Evolutionary conservation across 1,140 invertebrate genomes (phyloP), one percentile per base, ranked within the genome.

Genomic region (Ridgeia piscesae): DNA sequence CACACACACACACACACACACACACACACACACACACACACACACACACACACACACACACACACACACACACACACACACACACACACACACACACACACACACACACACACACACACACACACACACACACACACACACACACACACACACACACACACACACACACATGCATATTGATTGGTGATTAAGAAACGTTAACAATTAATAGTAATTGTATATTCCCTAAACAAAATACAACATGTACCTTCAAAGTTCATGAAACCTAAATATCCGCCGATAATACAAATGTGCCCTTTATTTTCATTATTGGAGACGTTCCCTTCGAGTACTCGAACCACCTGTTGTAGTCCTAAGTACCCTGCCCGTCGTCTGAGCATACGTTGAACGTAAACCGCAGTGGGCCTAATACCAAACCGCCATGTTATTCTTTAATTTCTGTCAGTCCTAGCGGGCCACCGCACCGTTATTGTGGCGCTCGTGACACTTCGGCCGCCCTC

Each of bases 1-100:
- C 89, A 90, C 89, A 90, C 89, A 42, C 89, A 90, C 89, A 90
- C 89, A 42, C 89, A 90, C 89, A 90, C 89, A 90, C 34, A 90
- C 89, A 90, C 89, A 42, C 1, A 90, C 89, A 42, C 89, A 90
- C 89, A 90, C 89, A 8, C 89, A 42, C 35, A 6, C 89, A 90
- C 89, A 8, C 89, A 90, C 89, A 6, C 89, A 90, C 89, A 90
- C 31, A 8, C 34, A 90, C 89, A 8, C 89, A 90, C 34, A 42
- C 89, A 90, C 34, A 90, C 89, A 90, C 34, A 90, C 34, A 35
- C 89, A 90, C 89, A 90, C 89, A 90, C 6, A 90, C 31, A 90
- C 11, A 4, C 31, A 33, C 1, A 0, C 1, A 27, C 21, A 42
- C 31, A 1, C 27, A 89, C n/a, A n/a, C n/a, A n/a, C n/a, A n/a